These are phyloP conservation scores for Phoxinus dragarum DNA, from an alignment of 2,797 vertebrate species.

Conservation along the genomic window DNA sequence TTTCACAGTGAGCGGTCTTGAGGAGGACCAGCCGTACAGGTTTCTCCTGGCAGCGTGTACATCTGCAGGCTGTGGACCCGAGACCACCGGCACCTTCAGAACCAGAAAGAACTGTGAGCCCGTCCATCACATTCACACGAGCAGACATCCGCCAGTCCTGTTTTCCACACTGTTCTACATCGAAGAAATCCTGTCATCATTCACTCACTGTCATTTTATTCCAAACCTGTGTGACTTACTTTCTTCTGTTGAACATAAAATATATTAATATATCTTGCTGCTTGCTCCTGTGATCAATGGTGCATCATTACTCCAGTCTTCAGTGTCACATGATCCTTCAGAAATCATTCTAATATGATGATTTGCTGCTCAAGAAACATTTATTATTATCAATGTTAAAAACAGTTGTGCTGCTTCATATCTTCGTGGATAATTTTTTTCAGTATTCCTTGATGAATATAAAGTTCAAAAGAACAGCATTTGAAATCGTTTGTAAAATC, in stretches of 20 bases:
- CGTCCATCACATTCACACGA: neutral
- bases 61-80: slow-evolving; percentile 70
- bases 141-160: no score
- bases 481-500: neutral
- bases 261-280: no score
- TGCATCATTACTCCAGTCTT: neutral
- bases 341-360: neutral
- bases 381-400: neutral
- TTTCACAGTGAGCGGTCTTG: slow-evolving; percentile 70
- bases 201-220: no score
- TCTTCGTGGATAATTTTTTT: neutral
- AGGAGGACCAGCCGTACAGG: slow-evolving; percentile 72
- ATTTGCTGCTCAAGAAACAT: no score
- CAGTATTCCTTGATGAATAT: neutral
- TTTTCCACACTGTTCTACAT: neutral
- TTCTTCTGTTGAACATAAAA: no score
- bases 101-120: slow-evolving; percentile 67
- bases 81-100: slow-evolving; percentile 52
- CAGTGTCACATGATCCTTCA: neutral
- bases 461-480: neutral
- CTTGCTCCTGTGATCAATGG: neutral
- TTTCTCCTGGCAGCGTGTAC: slow-evolving; percentile 77
- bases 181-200: no score
- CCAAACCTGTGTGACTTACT: no score
- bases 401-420: neutral